phyloP scores from a whole-genome alignment of 2,888 invertebrate genomes.

The Pteria penguin region DNA sequence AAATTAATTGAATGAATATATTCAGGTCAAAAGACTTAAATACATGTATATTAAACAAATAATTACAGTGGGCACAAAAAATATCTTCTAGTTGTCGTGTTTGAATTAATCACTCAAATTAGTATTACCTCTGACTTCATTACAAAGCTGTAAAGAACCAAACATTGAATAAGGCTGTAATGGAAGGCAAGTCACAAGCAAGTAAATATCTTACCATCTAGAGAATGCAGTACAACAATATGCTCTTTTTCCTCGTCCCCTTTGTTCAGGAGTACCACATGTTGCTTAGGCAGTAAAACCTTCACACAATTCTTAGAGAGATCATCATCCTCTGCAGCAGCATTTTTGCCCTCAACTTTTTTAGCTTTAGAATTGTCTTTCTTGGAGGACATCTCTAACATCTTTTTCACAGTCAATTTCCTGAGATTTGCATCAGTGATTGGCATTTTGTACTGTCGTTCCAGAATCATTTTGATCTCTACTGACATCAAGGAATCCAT shows the following conservation, averaged over 20 bases:
- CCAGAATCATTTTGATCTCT: slow-evolving; percentile 97
- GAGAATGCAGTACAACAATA: slow-evolving; percentile 14
- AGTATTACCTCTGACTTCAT: no score
- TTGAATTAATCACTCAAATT: no score
- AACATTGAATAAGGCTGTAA: no score
- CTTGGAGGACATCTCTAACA: slow-evolving; percentile 51
- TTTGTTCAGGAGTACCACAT: neutral
- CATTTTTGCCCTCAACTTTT: neutral
- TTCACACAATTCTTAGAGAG: no score
- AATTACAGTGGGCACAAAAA: no score
- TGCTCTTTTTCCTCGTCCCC: slow-evolving; percentile 9
- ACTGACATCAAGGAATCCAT: slow-evolving; percentile 99
- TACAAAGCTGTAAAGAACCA: no score
- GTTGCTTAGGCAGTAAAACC: neutral
- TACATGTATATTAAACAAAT: no score
- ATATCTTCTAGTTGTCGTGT: no score
- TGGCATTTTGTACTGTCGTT: slow-evolving; percentile 93
- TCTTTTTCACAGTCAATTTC: slow-evolving; percentile 75
- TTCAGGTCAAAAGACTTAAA: no score
- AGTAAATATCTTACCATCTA: slow-evolving; percentile 15
- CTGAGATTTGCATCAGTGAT: slow-evolving; percentile 95
- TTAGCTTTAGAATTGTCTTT: neutral
- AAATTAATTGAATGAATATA: no score
- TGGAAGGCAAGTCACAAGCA: slow-evolving; percentile 80
- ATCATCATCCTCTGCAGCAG: neutral